Evolutionary conservation across 2,113 vertebrate species (phyloP).

Genomic region (Terrapene triunguis): DNA sequence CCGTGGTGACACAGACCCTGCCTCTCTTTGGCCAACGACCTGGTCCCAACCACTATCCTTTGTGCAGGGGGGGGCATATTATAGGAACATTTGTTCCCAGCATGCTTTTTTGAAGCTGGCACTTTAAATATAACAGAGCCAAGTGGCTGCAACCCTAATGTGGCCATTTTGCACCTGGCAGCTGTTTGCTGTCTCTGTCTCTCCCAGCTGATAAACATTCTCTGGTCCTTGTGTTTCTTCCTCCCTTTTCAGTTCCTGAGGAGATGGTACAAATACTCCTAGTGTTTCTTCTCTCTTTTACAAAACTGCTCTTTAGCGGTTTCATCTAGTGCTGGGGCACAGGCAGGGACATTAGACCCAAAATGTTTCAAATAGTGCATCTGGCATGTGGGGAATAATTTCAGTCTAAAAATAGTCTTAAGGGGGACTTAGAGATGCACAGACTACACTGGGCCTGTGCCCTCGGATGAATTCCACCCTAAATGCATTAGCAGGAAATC

Average conservation of each 20-base stretch:
- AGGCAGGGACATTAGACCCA: neutral
- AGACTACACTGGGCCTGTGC: neutral
- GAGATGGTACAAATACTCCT: neutral
- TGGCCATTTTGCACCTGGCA: neutral
- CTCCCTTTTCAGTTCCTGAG: neutral
- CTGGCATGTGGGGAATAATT: neutral
- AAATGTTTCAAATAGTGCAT: neutral
- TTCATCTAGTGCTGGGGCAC: neutral
- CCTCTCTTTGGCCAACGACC: neutral
- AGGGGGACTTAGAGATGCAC: neutral
- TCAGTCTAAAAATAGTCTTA: neutral
- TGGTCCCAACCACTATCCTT: neutral
- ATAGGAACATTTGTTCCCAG: neutral
- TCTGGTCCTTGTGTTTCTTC: neutral
- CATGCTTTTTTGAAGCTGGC: accelerated
- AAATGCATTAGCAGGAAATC: neutral
- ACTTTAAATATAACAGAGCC: neutral
- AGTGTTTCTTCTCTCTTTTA: neutral
- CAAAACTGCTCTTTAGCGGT: neutral
- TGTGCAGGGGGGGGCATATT: neutral
- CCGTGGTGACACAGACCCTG: accelerated
- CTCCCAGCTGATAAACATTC: neutral
- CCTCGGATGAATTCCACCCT: neutral
- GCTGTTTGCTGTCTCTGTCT: neutral
- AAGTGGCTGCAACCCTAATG: neutral